Conservation (phyloP, 2,113 vertebrate genomes). For the Tyrannus savana region DNA sequence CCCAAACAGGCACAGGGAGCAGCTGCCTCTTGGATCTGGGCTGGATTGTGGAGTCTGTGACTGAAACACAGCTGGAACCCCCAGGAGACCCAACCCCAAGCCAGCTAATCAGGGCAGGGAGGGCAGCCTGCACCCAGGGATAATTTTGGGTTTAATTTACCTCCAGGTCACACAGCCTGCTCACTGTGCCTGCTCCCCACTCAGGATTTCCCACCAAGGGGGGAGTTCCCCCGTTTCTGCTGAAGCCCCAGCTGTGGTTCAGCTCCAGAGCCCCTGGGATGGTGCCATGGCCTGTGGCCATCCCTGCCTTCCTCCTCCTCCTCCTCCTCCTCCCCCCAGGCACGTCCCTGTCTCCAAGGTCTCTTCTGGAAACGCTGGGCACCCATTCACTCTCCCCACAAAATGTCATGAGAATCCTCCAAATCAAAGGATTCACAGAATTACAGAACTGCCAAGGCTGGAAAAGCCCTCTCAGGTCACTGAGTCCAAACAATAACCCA, state of each 20-base stretch:
- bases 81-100: neutral
- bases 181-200: rapidly evolving
- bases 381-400: neutral
- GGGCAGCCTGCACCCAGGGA: too few relatives aligned
- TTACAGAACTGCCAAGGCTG: neutral
- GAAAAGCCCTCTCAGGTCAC: neutral
- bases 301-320: neutral
- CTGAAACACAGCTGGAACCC: neutral
- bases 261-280: neutral
- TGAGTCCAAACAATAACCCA: neutral
- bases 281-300: neutral
- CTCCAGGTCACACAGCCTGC: rapidly evolving
- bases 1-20: neutral
- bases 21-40: neutral
- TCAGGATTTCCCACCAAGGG: rapidly evolving
- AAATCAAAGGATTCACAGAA: neutral
- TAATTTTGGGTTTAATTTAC: neutral
- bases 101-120: rapidly evolving
- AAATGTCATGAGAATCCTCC: neutral
- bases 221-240: neutral
- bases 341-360: rapidly evolving
- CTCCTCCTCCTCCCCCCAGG: neutral
- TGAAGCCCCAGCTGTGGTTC: neutral
- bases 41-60: neutral
- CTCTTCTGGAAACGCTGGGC: neutral